Evolutionary conservation across 1,140 invertebrate species (phyloP).

Genomic region (Philopotamus ludificatus): DNA sequence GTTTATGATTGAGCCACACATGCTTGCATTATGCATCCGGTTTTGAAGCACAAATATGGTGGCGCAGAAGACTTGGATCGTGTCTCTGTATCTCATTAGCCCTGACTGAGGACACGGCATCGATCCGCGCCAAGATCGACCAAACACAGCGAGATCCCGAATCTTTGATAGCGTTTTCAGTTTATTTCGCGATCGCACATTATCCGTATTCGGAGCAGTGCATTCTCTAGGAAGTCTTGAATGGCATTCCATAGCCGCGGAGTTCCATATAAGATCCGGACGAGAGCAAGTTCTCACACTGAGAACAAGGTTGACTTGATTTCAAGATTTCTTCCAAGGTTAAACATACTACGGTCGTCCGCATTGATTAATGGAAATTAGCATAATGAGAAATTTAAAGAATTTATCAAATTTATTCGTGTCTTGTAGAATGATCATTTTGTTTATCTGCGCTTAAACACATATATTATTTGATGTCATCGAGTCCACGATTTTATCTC

Average conservation of each 20-base stretch:
- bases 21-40: slow-evolving; percentile 11
- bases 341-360: slow-evolving; percentile 6
- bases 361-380: not conserved
- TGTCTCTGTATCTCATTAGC: slow-evolving; percentile 15
- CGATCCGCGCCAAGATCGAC: too few relatives aligned
- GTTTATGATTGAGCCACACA: not conserved
- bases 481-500: too few relatives aligned
- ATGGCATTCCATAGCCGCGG: slow-evolving; percentile 20
- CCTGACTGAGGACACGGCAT: slow-evolving; percentile 2
- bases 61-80: slow-evolving; percentile 15
- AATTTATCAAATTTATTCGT: too few relatives aligned
- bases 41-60: slow-evolving; percentile 18
- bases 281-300: slow-evolving; percentile 11
- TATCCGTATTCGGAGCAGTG: slow-evolving; percentile 1
- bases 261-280: slow-evolving; percentile 23
- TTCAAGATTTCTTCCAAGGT: slow-evolving; percentile 25
- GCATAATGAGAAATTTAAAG: too few relatives aligned
- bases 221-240: slow-evolving; percentile 26
- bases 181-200: too few relatives aligned
- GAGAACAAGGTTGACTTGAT: slow-evolving; percentile 24
- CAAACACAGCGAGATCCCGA: too few relatives aligned
- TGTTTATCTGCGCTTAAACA: too few relatives aligned
- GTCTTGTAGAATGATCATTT: too few relatives aligned
- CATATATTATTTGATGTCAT: too few relatives aligned
- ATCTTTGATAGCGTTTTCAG: too few relatives aligned